phyloP scores from a whole-genome alignment of 2,888 invertebrate genomes.

The Tetramorium bicarinatum region DNA sequence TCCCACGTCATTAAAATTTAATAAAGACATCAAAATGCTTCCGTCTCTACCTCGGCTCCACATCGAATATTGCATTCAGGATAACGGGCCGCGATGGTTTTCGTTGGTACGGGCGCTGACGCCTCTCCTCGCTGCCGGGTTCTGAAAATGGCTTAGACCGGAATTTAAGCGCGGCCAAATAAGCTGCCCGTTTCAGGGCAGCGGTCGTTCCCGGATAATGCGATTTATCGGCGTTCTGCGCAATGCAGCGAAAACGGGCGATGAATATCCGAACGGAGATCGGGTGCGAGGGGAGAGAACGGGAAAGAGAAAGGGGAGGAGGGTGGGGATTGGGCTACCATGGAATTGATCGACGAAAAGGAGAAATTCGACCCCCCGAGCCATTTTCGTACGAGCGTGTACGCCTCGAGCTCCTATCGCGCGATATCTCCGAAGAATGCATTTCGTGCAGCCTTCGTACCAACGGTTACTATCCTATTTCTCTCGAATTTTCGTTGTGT shows the following conservation, averaged over 20 bases:
- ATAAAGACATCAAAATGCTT: slow-evolving; percentile 60
- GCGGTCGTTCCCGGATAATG: slow-evolving; percentile 69
- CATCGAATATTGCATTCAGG: slow-evolving; percentile 61
- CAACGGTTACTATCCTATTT: slow-evolving; percentile 9
- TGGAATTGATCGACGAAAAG: slow-evolving; percentile 58
- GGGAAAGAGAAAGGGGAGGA: background rate
- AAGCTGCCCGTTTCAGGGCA: slow-evolving; percentile 61
- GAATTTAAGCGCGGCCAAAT: slow-evolving; percentile 76
- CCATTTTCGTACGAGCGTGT: slow-evolving; percentile 33
- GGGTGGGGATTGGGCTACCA: background rate
- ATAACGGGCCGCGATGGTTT: slow-evolving; percentile 57
- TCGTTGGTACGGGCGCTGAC: slow-evolving; percentile 43
- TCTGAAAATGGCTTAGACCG: slow-evolving; percentile 66
- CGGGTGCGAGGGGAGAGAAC: background rate
- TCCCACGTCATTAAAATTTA: slow-evolving; percentile 65
- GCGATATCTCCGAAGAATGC: slow-evolving; percentile 29
- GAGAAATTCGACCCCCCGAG: slow-evolving; percentile 46
- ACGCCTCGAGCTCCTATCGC: slow-evolving; percentile 6
- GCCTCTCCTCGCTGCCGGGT: slow-evolving; percentile 24
- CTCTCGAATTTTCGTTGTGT: background rate
- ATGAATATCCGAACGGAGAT: slow-evolving; percentile 64
- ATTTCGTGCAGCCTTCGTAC: slow-evolving; percentile 10
- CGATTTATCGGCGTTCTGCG: slow-evolving; percentile 76
- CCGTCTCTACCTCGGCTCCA: background rate
- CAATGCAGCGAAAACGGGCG: slow-evolving; percentile 71